These are phyloP conservation scores for Tridacna gigas DNA, from an alignment of 2,888 invertebrate species.

Conservation along the genomic window DNA sequence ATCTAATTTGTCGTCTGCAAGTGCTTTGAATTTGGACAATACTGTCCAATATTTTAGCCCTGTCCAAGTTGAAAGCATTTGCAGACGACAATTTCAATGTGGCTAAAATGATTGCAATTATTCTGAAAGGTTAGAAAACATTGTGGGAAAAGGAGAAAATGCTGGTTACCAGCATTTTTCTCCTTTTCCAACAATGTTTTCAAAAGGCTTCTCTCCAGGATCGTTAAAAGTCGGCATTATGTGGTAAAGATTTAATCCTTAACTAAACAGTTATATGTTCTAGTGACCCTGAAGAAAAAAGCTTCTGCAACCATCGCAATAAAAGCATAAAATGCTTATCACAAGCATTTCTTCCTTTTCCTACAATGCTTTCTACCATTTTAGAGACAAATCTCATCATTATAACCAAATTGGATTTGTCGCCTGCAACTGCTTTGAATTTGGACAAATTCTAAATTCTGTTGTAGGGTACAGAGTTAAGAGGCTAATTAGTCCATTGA, in stretches of 20 bases:
- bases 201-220: not conserved
- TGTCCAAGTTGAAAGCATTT: too few relatives aligned
- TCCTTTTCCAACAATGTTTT: not conserved
- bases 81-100: too few relatives aligned
- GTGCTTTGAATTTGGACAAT: too few relatives aligned
- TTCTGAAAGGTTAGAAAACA: not conserved
- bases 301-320: not conserved
- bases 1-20: too few relatives aligned
- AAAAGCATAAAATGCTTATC: not conserved
- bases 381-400: too few relatives aligned
- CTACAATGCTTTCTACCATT: not conserved
- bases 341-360: not conserved
- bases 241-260: not conserved
- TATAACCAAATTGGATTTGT: too few relatives aligned
- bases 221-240: not conserved
- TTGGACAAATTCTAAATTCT: too few relatives aligned
- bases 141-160: not conserved
- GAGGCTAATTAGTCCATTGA: too few relatives aligned
- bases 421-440: too few relatives aligned
- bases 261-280: not conserved
- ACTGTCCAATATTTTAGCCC: too few relatives aligned
- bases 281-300: not conserved
- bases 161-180: not conserved
- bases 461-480: too few relatives aligned
- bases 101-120: not conserved